Conservation (phyloP, 2,113 vertebrate genomes). For the Hypanus sabinus region DNA sequence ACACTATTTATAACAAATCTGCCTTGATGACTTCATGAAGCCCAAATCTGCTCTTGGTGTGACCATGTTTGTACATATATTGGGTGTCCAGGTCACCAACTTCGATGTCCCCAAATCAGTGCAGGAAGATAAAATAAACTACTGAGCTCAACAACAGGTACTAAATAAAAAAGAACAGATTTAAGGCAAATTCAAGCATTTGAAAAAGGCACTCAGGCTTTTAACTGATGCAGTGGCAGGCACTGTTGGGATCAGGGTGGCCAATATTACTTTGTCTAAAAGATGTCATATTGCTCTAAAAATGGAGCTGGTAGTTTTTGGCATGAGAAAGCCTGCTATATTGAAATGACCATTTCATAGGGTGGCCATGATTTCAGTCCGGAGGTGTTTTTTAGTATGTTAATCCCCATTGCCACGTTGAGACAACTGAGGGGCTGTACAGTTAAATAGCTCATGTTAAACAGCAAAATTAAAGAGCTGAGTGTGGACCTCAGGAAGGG, state of each 20-base stretch:
- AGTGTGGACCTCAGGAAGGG: no score
- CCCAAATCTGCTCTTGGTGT: neutral
- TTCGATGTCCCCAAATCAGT: neutral
- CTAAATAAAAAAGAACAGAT: neutral
- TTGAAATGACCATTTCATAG: neutral
- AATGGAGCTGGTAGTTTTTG: neutral
- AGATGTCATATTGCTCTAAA: neutral
- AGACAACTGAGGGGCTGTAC: no score
- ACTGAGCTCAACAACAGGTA: neutral
- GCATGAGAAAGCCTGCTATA: neutral
- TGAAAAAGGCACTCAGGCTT: neutral
- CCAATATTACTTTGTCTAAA: neutral
- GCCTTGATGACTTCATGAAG: neutral
- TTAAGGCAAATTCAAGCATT: neutral
- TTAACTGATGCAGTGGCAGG: neutral
- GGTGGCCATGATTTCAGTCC: neutral
- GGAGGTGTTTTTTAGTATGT: neutral
- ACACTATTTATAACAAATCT: neutral
- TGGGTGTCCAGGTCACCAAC: neutral
- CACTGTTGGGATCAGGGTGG: neutral
- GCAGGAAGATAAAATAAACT: neutral
- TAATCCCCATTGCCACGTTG: neutral
- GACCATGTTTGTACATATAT: neutral
- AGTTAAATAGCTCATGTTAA: no score
- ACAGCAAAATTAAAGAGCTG: no score